phyloP scores from a whole-genome alignment of 1,140 invertebrate species.

The Lutraria rhynchaena region DNA sequence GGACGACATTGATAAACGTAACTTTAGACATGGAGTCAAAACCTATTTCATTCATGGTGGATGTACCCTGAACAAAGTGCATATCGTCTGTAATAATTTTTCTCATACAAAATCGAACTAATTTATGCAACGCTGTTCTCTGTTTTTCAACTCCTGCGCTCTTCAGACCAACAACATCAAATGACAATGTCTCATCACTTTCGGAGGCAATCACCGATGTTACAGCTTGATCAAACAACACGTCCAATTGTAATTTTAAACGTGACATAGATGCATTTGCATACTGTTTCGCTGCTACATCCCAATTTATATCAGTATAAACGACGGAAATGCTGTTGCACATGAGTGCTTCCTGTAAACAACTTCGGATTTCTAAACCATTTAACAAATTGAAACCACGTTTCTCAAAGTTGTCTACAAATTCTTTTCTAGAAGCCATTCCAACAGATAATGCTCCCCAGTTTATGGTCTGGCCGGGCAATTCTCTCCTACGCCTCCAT shows the following conservation, averaged over 20 bases:
- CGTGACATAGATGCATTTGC: not conserved
- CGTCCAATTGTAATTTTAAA: not conserved
- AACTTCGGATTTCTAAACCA: conserved; percentile 33
- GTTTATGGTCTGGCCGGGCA: conserved; percentile 59
- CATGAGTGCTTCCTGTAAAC: conserved; percentile 35
- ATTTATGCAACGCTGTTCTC: not conserved
- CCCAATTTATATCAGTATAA: conserved; percentile 49
- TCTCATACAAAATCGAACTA: not conserved
- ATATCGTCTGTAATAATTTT: not conserved
- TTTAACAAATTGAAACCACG: conserved; percentile 17
- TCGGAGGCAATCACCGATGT: not conserved
- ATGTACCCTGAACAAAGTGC: not conserved
- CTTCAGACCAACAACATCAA: conserved; percentile 7
- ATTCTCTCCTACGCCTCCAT: conserved; percentile 47
- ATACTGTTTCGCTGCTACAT: conserved; percentile 26
- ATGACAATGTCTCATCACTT: conserved; percentile 11
- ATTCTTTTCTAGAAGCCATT: conserved; percentile 31
- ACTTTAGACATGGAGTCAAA: conserved; percentile 26
- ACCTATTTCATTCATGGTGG: not conserved
- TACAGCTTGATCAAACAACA: conserved; percentile 15
- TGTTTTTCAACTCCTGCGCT: not conserved
- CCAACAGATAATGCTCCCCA: conserved; percentile 60
- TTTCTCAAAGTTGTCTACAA: conserved; percentile 27
- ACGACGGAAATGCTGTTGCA: conserved; percentile 15
- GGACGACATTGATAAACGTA: conserved; percentile 26